These are phyloP conservation scores for Dolichotis patagonum DNA, from an alignment of 2,113 vertebrate species.

Conservation along the genomic window DNA sequence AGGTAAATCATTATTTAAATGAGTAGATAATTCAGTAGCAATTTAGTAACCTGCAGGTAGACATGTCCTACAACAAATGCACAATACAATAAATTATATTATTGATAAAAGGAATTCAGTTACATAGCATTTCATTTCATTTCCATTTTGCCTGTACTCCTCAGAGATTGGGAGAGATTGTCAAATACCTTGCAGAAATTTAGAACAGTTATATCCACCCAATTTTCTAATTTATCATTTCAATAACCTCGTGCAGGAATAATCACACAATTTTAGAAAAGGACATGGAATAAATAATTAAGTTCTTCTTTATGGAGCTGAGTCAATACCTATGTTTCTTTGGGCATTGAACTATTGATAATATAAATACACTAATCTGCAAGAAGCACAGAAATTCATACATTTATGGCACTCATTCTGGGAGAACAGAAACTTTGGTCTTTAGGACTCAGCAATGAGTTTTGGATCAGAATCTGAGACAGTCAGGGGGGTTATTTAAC, in stretches of 20 bases:
- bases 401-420: no score
- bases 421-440: not conserved
- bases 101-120: not conserved
- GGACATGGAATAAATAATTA: not conserved
- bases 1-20: not conserved
- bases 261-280: not conserved
- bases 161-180: not conserved
- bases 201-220: not conserved
- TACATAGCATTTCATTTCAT: not conserved
- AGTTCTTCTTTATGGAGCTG: not conserved
- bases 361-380: not conserved
- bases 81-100: not conserved
- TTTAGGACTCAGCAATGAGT: not conserved
- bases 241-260: not conserved
- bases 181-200: not conserved
- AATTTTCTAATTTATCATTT: not conserved
- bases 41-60: not conserved
- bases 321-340: not conserved
- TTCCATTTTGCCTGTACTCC: not conserved
- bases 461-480: no score
- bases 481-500: not conserved
- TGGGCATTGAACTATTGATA: not conserved
- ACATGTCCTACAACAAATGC: not conserved
- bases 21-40: not conserved
- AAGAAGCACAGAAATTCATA: not conserved